Evolutionary conservation across 2,113 vertebrate genomes (phyloP), one percentile per base, ranked within the genome.

Genomic region (Protobothrops mucrosquamatus): DNA sequence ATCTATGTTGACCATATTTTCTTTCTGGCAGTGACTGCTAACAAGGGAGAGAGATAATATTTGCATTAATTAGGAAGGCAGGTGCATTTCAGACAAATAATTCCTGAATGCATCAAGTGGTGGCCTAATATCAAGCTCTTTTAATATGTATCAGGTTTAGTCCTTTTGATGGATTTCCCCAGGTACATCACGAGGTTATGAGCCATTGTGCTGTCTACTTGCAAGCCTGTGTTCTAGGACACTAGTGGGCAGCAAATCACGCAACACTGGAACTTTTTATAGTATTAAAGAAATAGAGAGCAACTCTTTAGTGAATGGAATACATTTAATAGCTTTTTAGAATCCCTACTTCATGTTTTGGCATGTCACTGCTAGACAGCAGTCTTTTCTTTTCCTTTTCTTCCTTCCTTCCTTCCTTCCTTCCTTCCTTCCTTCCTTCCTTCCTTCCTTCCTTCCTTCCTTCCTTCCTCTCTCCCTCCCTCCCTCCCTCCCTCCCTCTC

Each of bases 161-260:
- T 56, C 86, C 61, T 0, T 34, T 89, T 0, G 8, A 46, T 26
- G 2, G 39, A 61, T 81, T 48, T 86, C 39, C 9, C 14, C 54
- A 2, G 0, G 87, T 0, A 3, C 1, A n/a, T 43, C 0, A 85
- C 22, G 88, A 95, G 91, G 94, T 94, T 93, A 0, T 0, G 74
- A 0, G 91, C 92, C 54, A 93, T 90, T 85, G 48, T 48, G 92
- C 94, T 69, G 93, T 92, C 92, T 51, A 91, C 59, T 10, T 3
- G 69, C 51, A 94, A 95, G 94, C 91, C 48, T 81, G 95, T 93
- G 90, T 92, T 92, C 61, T 56, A 90, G 94, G 87, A 98, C 98
- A 96, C 98, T 98, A 98, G 98, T 98, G 97, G 98, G 98, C 98
- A 97, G 98, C 97, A 98, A 94, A 98, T 95, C 97, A 96, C 95